Base-by-base conservation (phyloP, 2,113 vertebrate genomes). In the Lepidothrix coronata region DNA sequence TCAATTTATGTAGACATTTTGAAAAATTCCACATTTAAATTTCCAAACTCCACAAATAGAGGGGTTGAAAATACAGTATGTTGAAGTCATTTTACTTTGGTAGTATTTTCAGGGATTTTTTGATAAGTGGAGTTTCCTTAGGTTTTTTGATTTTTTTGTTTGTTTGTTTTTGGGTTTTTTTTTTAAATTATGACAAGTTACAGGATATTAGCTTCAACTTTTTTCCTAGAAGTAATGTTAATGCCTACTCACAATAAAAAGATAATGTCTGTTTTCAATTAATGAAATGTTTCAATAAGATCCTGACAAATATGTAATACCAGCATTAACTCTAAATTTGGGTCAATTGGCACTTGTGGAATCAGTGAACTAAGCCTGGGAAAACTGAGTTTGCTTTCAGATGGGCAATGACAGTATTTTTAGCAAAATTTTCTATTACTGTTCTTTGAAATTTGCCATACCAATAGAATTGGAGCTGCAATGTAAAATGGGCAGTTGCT, bases 331-430 rank as follows among this genome's bases (percentile, higher is more conserved):
- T 83, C 48, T 43, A 93, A 74, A 31, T 85, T 73, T 78, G 55
- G 88, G 66, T 85, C 35, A 57, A 28, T 20, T 81, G 83, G 65
- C 25, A 85, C 49, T 92, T 86, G 49, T 41, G 71, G 39, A 43
- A 84, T 85, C 35, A 85, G 46, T 87, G 90, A 54, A 76, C 35
- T 77, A 68, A 94, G 48, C 48, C 35, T 94, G 62, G 71, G 72
- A 87, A 94, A 67, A 58, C 77, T 22, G 58, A 92, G 85, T 88
- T 73, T 91, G 61, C 83, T 58, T 95, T 97, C 21, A 59, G 41
- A 83, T 73, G 86, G 43, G 49, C 75, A 74, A 23, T 30, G 65
- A 48, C n/a, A 31, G 37, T 75, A 31, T 84, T 96, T 92, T 54
- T 73, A 86, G 85, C 67, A 39, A 74, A 91, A 88, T 82, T 55